Base-by-base conservation (phyloP, 2,888 invertebrate genomes). In the Orthosia cruda region DNA sequence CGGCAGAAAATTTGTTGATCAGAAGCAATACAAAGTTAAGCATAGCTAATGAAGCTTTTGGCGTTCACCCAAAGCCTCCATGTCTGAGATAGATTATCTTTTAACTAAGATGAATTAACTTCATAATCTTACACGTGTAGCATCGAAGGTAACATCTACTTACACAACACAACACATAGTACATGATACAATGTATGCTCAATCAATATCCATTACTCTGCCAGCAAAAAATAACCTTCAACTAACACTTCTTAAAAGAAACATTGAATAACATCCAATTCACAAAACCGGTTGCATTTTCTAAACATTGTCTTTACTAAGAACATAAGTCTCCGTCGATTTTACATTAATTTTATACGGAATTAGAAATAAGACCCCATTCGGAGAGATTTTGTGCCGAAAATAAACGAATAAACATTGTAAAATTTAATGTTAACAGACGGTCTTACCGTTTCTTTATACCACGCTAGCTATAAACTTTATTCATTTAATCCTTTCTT, bases 351-450 rank as follows among this genome's bases (percentile, higher is more conserved):
- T 71, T 79, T 81, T 77, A 85, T 67, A 73, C 78, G 47, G 77
- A 88, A 81, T 85, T 85, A 88, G 81, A 86, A 81, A 83, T 79
- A 85, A 88, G 66, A 83, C 85, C 80, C 81, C 79, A 87, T 87
- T 89, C 87, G 87, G 88, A 85, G 84, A 86, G 88, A 89, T 88
- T 88, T 88, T 86, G 82, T 86, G 87, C 90, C 90, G 86, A 90
- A 91, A 92, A 92, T 92, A 93, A 88, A 83, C 80, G 80, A 85
- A 90, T 91, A 92, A 92, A 93, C 92, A 92, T 88, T 89, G 89
- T 92, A 89, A 89, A 92, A 89, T 92, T 90, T 92, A 91, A 91
- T 90, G 87, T 83, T 87, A 90, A 88, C 88, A 89, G 85, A 84
- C 84, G 69, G 75, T 76, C 77, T 83, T 80, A 82, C 77, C 58